Conservation (phyloP, 2,888 invertebrate species). For the Scaptomyza tumidula region DNA sequence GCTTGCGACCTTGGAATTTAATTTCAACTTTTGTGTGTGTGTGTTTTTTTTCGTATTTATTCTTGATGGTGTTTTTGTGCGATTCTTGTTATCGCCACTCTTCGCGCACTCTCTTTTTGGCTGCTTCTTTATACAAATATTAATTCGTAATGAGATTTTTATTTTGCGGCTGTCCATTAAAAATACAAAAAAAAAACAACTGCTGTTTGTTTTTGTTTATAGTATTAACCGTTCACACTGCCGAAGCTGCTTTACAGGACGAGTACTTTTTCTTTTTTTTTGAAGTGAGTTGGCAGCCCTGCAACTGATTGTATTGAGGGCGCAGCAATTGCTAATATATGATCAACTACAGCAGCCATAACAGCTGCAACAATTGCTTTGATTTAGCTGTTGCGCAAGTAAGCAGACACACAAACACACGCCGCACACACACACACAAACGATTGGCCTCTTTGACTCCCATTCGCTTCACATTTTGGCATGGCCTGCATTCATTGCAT, state of each 20-base stretch:
- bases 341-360: slow-evolving; percentile 37
- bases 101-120: slow-evolving; percentile 11
- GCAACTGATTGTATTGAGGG: slow-evolving; percentile 38
- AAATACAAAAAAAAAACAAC: slow-evolving; percentile 49
- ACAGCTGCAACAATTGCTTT: slow-evolving; percentile 54
- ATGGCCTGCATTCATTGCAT: slow-evolving; percentile 58
- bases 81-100: slow-evolving; percentile 46
- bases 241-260: background rate
- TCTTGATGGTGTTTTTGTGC: slow-evolving; percentile 11
- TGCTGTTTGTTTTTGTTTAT: slow-evolving; percentile 12
- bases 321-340: slow-evolving; percentile 38
- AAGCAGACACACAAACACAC: slow-evolving; percentile 10
- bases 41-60: slow-evolving; percentile 1
- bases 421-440: slow-evolving; percentile 10
- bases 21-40: slow-evolving; percentile 46
- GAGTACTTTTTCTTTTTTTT: slow-evolving; percentile 3
- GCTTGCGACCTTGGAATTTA: slow-evolving; percentile 66
- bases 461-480: slow-evolving; percentile 46
- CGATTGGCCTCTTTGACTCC: slow-evolving; percentile 66
- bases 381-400: slow-evolving; percentile 56
- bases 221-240: slow-evolving; percentile 4
- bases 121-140: slow-evolving; percentile 56
- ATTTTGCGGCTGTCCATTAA: slow-evolving; percentile 50
- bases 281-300: slow-evolving; percentile 26
- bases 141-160: slow-evolving; percentile 59